Conservation (phyloP, 2,888 invertebrate species). For the Lochmaea crataegi region DNA sequence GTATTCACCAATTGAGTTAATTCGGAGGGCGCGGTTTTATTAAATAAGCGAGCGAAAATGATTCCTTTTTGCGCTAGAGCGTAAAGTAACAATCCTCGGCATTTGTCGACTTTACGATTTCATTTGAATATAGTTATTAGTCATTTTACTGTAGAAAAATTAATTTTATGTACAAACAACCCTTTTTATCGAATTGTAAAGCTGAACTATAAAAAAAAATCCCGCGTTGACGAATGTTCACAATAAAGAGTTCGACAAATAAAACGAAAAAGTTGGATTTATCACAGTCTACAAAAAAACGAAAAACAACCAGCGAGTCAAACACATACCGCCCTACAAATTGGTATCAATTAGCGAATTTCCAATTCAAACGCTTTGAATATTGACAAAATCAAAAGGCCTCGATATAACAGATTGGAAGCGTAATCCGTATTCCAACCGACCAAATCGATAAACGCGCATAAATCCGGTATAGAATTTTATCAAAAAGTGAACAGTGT, state of each 20-base stretch:
- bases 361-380: conserved; percentile 48
- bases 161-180: too few relatives aligned
- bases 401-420: conserved; percentile 61
- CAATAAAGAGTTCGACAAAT: background rate
- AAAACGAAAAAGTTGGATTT: background rate
- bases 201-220: too few relatives aligned
- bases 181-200: too few relatives aligned
- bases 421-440: conserved; percentile 55
- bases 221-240: background rate
- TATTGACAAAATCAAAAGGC: conserved; percentile 60
- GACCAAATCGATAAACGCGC: conserved; percentile 47
- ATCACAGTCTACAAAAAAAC: background rate
- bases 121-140: too few relatives aligned
- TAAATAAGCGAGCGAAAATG: too few relatives aligned
- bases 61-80: too few relatives aligned
- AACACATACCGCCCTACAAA: conserved; percentile 38
- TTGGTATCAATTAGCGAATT: conserved; percentile 46
- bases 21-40: too few relatives aligned
- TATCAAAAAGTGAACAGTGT: conserved; percentile 49
- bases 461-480: conserved; percentile 18
- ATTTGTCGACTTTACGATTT: too few relatives aligned
- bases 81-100: too few relatives aligned
- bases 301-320: conserved; percentile 29
- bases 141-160: too few relatives aligned
- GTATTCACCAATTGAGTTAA: too few relatives aligned